phyloP scores from a whole-genome alignment of 2,797 vertebrate genomes.

The Micromesistius poutassou region DNA sequence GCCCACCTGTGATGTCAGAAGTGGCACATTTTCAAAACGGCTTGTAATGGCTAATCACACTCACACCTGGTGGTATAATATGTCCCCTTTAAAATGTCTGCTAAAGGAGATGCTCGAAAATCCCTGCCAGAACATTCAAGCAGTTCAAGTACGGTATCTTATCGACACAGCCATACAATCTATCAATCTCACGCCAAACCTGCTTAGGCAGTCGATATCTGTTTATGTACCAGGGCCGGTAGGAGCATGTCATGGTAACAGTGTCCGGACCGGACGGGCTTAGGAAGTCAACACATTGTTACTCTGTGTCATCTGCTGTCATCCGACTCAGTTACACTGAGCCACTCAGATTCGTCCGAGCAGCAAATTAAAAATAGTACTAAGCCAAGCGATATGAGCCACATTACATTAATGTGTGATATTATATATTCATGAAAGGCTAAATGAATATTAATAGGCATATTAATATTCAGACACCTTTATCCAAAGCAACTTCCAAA shows the following conservation, averaged over 20 bases:
- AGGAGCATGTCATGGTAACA: background rate
- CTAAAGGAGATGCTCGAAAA: background rate
- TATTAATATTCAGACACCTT: background rate
- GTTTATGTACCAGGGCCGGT: background rate
- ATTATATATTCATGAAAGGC: slow-evolving; percentile 3
- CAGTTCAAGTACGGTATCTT: background rate
- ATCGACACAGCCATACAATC: background rate
- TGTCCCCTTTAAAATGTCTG: no score
- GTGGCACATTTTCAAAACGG: no score
- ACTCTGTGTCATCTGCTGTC: background rate
- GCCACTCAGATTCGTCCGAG: background rate
- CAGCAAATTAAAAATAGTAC: slow-evolving; percentile 1
- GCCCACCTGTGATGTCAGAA: no score
- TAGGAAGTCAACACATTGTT: slow-evolving; percentile 2
- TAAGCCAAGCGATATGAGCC: background rate
- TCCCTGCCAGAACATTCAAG: background rate
- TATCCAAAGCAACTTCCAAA: background rate
- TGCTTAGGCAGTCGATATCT: background rate
- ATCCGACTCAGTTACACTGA: background rate
- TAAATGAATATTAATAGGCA: background rate
- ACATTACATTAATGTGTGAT: background rate
- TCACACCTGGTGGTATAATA: no score
- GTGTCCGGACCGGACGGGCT: background rate
- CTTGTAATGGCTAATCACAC: no score
- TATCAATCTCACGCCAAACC: background rate